phyloP scores from a whole-genome alignment of 2,113 vertebrate species.

The Tinamus guttatus region DNA sequence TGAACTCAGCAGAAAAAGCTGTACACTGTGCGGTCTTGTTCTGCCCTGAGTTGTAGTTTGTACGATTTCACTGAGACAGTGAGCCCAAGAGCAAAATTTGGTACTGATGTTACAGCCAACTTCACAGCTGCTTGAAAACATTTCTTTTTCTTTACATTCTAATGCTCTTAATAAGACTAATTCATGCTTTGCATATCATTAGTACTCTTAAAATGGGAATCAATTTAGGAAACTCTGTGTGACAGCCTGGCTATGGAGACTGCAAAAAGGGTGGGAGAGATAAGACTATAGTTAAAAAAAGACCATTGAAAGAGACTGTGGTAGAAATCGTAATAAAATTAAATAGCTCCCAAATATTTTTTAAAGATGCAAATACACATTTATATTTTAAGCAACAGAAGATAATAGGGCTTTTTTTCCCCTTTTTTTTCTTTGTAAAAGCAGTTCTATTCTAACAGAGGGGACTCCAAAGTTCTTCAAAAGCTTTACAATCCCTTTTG shows the following conservation, averaged over 20 bases:
- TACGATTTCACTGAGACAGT: not conserved
- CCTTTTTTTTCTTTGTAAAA: not conserved
- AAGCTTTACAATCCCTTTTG: not conserved
- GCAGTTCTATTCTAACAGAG: not conserved
- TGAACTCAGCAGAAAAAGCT: not conserved
- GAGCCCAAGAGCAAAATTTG: not conserved
- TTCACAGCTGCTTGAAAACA: not conserved
- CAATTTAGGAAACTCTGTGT: not conserved
- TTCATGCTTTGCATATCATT: constrained; percentile 29
- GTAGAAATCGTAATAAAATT: not conserved
- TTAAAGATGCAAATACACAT: not conserved
- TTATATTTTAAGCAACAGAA: not conserved
- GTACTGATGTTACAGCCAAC: not conserved
- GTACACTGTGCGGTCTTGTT: not conserved
- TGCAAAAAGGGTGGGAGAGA: not conserved
- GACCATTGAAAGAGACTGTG: not conserved
- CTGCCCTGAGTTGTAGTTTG: not conserved
- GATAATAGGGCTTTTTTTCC: not conserved
- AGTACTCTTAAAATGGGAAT: not conserved
- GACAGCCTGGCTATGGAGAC: not conserved
- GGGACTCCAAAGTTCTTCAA: not conserved
- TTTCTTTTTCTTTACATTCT: not conserved
- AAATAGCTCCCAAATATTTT: not conserved
- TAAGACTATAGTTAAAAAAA: not conserved
- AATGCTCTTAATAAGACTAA: not conserved